phyloP scores from a whole-genome alignment of 2,113 vertebrate species.

The Sarotherodon lohbergeri region DNA sequence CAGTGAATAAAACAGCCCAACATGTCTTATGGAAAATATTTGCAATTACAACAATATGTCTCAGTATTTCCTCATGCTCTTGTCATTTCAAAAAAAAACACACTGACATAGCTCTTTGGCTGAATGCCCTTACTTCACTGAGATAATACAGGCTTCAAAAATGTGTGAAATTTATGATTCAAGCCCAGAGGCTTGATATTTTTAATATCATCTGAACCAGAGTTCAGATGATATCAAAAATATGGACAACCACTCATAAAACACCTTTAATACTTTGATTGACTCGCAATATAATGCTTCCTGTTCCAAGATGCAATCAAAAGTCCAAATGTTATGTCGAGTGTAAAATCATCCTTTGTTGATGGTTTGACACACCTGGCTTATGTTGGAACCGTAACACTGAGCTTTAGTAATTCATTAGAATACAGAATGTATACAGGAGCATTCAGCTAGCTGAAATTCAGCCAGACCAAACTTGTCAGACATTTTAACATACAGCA shows the following conservation, averaged over 20 bases:
- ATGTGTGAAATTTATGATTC: neutral
- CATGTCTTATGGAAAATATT: neutral
- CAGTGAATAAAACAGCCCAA: neutral
- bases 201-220: neutral
- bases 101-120: neutral
- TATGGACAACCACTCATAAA: neutral
- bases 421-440: neutral
- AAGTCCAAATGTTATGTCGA: neutral
- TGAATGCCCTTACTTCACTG: neutral
- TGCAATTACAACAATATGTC: neutral
- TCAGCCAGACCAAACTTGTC: neutral
- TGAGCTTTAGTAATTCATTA: neutral
- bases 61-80: neutral
- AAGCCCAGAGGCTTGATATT: neutral
- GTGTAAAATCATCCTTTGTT: neutral
- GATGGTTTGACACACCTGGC: neutral
- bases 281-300: neutral
- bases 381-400: neutral
- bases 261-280: neutral
- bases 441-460: neutral
- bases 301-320: accelerated
- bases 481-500: neutral
- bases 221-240: neutral
- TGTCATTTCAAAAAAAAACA: neutral
- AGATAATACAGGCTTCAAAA: neutral